Evolutionary conservation across 1,140 invertebrate genomes (phyloP), one percentile per base, ranked within the genome.

Genomic region (Halyomorpha halys): DNA sequence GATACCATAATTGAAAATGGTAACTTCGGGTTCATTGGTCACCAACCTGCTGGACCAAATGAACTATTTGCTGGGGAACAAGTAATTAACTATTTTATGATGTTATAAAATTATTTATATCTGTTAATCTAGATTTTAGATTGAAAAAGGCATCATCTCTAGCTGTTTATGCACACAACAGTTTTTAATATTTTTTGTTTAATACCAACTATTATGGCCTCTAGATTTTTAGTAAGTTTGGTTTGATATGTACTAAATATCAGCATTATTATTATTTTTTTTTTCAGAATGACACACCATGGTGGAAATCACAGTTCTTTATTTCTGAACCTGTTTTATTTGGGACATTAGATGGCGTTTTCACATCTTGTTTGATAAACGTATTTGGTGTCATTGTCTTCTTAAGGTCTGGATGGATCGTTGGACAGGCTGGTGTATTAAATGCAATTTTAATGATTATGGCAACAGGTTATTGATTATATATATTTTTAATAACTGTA

Each of bases 331-430:
- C 92, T 54, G 89, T 96, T 56, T 78, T 97, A 21, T 97, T 97
- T 82, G 94, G 94, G 16, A 94, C 93, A 2, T 97, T 94, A 93
- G 94, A 97, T 80, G 95, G 94, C 68, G 95, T 98, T 14, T 96
- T 94, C 73, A 94, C 92, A 65, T 84, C 84, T 61, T 93, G 90
- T 72, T 82, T 98, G 71, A 94, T 97, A 71, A 97, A 98, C 76
- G 93, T 97, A 34, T 94, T 98, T 79, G 93, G 94, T 70, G 93
- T 97, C 1, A 95, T 98, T 74, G 92, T 97, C 65, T 97, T 98
- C 77, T 78, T 98, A 30, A 79, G 94, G 71, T 93, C 93, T 68
- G 94, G 95, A 65, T 97, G 94, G 94, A 93, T 98, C 73, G 94
- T 98, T 5, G 93, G 87, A 34, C 89, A 97, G 80, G 93, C 93